phyloP scores from a whole-genome alignment of 2,113 vertebrate genomes.

The Kryptolebias marmoratus region DNA sequence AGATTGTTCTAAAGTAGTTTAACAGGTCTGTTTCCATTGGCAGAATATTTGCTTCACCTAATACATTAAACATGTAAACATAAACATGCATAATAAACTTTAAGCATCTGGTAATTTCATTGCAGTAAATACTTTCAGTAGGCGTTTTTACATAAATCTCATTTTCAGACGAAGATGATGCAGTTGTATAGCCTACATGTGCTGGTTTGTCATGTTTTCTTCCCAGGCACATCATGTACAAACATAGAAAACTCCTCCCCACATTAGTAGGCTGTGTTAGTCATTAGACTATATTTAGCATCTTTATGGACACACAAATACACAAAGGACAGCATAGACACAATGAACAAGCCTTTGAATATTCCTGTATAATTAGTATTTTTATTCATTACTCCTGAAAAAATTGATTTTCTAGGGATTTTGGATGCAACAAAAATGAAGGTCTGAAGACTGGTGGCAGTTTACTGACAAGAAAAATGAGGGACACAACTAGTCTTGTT shows the following conservation, averaged over 20 bases:
- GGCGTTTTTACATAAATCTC: neutral
- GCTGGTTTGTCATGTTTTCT: conserved; percentile 55
- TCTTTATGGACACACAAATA: conserved; percentile 33
- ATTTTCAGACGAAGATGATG: conserved; percentile 22
- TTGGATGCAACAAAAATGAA: conserved; percentile 13
- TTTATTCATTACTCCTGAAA: conserved; percentile 1
- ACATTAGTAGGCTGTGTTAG: conserved; percentile 51
- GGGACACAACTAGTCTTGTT: neutral
- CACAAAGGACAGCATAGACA: conserved; percentile 25
- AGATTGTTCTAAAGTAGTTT: too few species aligned
- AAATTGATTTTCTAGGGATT: neutral
- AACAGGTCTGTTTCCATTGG: too few species aligned
- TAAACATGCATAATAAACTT: too few species aligned
- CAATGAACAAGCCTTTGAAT: neutral
- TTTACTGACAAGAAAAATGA: neutral
- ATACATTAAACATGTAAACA: too few species aligned
- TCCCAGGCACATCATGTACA: conserved; percentile 41
- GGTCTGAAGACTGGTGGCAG: neutral
- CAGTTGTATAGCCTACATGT: conserved; percentile 31
- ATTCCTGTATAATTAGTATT: neutral
- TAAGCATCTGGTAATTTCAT: too few species aligned
- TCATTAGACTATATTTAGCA: conserved; percentile 70
- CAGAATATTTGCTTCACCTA: too few species aligned
- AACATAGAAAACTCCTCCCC: conserved; percentile 38
- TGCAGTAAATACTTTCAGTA: too few species aligned